Base-by-base conservation (phyloP, 2,888 invertebrate genomes). In the Brenthis hecate region DNA sequence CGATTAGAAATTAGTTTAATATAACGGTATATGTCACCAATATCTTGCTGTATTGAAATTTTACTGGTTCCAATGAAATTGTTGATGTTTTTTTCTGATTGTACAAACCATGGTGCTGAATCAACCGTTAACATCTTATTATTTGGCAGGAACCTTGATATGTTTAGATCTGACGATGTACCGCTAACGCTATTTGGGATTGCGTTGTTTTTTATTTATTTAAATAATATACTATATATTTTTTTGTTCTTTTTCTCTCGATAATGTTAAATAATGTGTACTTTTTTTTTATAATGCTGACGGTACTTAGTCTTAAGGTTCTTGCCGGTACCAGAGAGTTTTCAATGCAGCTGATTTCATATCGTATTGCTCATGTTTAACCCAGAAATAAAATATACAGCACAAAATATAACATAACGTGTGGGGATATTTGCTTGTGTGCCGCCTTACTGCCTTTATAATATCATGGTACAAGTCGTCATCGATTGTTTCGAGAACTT, bases 361-460 rank as follows among this genome's bases (percentile, higher is more conserved):
- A 60, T 32, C 36, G 56, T 56, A n/a, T n/a, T 32, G 13, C 56
- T 11, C 6, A 36, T 56, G 14, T 36, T 13, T 16, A 54, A 28
- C 55, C 23, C n/a, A 60, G 28, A 60, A 28, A 48, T 28, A 50
- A 60, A 11, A 43, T 43, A 23, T 8, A 50, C 23, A 60, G 60
- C 60, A 60, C 60, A 60, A 60, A 60, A n/a, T 58, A 23, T 48
- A 14, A 48, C 14, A 48, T 23, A 5, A 19, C 47, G 58, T 58
- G 36, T 43, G 36, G 36, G 36, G 36, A 43, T 43, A 28, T 48
- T 28, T 28, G 58, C 48, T 58, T 48, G 58, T 58, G 58, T 58
- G 58, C 58, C 61, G 73, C 69, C 68, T 72, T 74, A 72, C 61
- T 72, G 72, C 74, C 74, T 73, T 72, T 68, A 57, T 43, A 70